Evolutionary conservation across 2,113 vertebrate genomes (phyloP), one percentile per base, ranked within the genome.

Genomic region (Sorex fumeus): DNA sequence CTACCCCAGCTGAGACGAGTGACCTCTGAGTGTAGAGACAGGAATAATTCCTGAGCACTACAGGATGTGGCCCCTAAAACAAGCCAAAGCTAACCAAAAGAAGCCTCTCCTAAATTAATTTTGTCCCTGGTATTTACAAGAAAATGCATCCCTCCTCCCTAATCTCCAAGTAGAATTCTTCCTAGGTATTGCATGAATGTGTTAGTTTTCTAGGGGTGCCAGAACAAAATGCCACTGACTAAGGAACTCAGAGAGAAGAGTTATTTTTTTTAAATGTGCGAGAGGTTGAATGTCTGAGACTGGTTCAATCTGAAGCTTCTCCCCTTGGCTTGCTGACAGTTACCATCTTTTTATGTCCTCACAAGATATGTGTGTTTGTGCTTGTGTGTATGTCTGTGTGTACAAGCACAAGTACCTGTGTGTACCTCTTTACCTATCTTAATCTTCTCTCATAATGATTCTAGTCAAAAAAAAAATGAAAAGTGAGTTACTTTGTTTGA

Each of bases 21-120:
- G 47, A 50, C 10, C 47, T 12, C 47, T 50, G 47, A 50, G 47
- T 50, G 47, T 50, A 50, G 47, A 50, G 47, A 50, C 47, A 50
- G 13, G 47, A 50, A 13, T 50, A 50, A 50, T 50, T 50, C 47
- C 47, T 50, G 47, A 50, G 13, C 47, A 50, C 9, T 13, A 10
- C 2, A 50, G 47, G 47, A 50, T 50, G 6, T 50, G 40, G 40
- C 40, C 40, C 40, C 40, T 7, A 40, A 40, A 40, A 7, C 40
- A 40, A 40, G 7, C 7, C 40, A 40, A 40, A 7, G 4, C 40
- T 4, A 40, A 40, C 40, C 40, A 40, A 32, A 23, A 88, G 86
- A 87, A 76, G 75, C 30, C 11, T 84, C 34, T 70, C 69, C 70
- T 91, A 62, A 88, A 70, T 43, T 34, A 18, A 34, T 71, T 74